phyloP scores from a whole-genome alignment of 2,113 vertebrate species.

The Rafetus swinhoei region DNA sequence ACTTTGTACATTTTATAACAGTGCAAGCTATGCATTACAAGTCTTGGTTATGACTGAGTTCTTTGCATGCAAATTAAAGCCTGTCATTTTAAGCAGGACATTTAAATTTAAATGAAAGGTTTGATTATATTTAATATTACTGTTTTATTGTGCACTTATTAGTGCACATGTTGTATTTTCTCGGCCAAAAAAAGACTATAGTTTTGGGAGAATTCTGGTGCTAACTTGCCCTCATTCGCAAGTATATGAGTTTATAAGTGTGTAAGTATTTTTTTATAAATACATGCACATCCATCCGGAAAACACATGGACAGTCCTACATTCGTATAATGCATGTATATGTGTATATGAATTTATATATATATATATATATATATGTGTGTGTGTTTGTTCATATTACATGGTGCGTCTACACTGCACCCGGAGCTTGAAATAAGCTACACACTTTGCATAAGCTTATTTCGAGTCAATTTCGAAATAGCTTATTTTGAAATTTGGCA shows the following conservation, averaged over 20 bases:
- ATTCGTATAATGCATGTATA: neutral
- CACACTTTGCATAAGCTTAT: too few species aligned
- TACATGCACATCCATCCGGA: constrained; percentile 42
- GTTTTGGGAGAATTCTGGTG: neutral
- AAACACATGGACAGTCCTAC: neutral
- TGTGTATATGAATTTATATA: constrained; percentile 53
- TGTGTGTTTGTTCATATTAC: neutral
- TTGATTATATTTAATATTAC: constrained; percentile 20
- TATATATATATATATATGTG: neutral
- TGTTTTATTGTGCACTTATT: constrained; percentile 20
- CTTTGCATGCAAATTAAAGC: constrained; percentile 49
- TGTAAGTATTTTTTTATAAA: constrained; percentile 1
- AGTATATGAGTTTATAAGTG: neutral
- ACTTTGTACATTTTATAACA: constrained; percentile 46
- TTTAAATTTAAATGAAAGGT: constrained; percentile 46
- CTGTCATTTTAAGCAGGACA: constrained; percentile 46
- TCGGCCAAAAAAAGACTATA: constrained; percentile 30
- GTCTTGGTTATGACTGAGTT: constrained; percentile 45
- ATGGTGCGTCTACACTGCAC: neutral
- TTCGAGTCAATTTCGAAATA: too few species aligned
- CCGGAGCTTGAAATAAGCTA: too few species aligned
- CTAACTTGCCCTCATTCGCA: constrained; percentile 21
- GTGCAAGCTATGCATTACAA: constrained; percentile 22
- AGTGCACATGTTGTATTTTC: neutral
- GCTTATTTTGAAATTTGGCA: too few species aligned